Percentiles rank a stretch among this genome's conserved stretches.
Conservation (phyloP, 2,888 invertebrate species). For the Ptilodon capucinus region DNA sequence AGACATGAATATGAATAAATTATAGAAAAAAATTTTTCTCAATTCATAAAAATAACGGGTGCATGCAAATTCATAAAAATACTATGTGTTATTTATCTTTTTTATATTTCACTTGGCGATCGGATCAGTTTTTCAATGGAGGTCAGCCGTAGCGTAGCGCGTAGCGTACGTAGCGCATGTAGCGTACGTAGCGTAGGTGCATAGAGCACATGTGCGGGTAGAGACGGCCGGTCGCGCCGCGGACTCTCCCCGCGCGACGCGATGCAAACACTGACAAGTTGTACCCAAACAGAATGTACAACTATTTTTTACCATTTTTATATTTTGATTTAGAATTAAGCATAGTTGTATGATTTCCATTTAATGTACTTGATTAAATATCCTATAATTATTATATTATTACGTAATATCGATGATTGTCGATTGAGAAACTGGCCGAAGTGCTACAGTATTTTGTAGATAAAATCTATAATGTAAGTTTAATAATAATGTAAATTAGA, state of each 20-base stretch:
- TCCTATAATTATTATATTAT: conserved; percentile 72
- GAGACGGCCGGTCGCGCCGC: conserved; percentile 32
- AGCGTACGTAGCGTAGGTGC: conserved; percentile 28
- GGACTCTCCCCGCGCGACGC: conserved; percentile 19
- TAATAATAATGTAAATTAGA: conserved; percentile 77
- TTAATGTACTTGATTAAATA: conserved; percentile 72
- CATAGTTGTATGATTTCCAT: conserved; percentile 78
- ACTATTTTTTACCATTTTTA: conserved; percentile 83
- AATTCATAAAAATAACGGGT: conserved; percentile 79
- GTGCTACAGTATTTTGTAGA: conserved; percentile 81
- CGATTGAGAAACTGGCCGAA: conserved; percentile 78
- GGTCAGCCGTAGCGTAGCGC: conserved; percentile 35
- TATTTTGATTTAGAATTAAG: conserved; percentile 82
- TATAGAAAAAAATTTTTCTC: conserved; percentile 77
- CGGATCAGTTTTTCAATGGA: conserved; percentile 76
- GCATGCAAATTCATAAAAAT: conserved; percentile 79
- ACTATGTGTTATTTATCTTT: conserved; percentile 81
- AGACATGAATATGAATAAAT: conserved; percentile 78
- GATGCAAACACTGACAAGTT: conserved; percentile 73
- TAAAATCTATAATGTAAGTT: conserved; percentile 81
- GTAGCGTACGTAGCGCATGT: conserved; percentile 17
- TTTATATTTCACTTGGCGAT: conserved; percentile 79
- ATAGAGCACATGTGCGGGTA: conserved; percentile 42
- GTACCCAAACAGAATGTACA: conserved; percentile 72
- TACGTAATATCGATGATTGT: conserved; percentile 62